Conservation (phyloP, 2,113 vertebrate genomes). For the Nesogale talazaci region DNA sequence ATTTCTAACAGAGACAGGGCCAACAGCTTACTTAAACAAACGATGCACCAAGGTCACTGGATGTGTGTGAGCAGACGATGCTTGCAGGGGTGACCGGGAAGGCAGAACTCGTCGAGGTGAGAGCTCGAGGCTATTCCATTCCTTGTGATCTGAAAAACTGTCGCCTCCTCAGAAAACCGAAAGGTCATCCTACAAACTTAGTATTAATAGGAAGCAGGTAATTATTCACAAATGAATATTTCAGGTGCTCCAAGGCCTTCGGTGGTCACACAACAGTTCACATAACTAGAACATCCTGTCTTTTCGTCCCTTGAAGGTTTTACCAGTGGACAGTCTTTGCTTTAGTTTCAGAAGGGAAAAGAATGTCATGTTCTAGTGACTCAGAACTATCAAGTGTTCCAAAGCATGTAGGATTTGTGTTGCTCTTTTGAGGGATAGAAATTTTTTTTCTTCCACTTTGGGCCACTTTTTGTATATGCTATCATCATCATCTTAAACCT, state of each 20-base stretch:
- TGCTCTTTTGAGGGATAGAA: background rate
- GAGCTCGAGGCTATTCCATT: conserved; percentile 21
- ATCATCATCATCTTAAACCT: background rate
- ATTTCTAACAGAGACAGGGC: background rate
- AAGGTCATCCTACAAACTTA: conserved; percentile 46
- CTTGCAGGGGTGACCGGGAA: conserved; percentile 14
- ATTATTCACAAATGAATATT: conserved; percentile 38
- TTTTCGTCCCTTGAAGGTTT: conserved; percentile 42
- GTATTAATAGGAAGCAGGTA: conserved; percentile 46
- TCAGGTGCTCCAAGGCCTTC: conserved; percentile 26
- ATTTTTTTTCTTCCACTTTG: background rate
- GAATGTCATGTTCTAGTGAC: conserved; percentile 8
- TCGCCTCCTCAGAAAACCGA: background rate
- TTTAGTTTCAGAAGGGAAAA: conserved; percentile 52
- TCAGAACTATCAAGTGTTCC: conserved; percentile 28
- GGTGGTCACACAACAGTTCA: background rate
- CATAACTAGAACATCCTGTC: conserved; percentile 22
- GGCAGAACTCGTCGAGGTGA: background rate
- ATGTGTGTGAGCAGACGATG: background rate
- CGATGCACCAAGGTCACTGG: background rate
- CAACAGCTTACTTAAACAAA: background rate
- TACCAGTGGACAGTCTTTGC: background rate
- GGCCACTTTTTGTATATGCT: background rate
- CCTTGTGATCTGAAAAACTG: conserved; percentile 51
- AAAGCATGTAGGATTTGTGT: background rate